These are phyloP conservation scores for Halcyon leucocephala DNA, from an alignment of 2,797 vertebrate genomes.

Conservation along the genomic window DNA sequence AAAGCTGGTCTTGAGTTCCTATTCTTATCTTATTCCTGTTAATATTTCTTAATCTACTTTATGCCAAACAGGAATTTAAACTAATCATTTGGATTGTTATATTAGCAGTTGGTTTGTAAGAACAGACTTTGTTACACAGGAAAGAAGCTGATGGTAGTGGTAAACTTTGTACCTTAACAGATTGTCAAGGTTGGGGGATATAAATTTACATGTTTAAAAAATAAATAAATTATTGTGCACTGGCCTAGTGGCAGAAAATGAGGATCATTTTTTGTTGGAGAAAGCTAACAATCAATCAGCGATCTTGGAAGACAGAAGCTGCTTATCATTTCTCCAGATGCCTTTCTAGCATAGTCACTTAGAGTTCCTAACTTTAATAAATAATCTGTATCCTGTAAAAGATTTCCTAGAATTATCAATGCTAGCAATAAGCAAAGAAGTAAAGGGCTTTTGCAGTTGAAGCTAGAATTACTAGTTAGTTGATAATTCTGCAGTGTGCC, in stretches of 20 bases:
- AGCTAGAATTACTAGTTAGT: background rate
- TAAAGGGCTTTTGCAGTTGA: background rate
- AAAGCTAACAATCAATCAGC: conserved; percentile 5
- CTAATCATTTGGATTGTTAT: background rate
- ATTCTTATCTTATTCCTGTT: background rate
- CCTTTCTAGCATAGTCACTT: background rate
- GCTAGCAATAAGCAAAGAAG: background rate
- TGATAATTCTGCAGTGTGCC: background rate
- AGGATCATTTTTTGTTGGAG: conserved; percentile 16
- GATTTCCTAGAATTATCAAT: background rate
- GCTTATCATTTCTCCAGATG: background rate
- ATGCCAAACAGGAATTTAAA: background rate
- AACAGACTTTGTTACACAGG: background rate
- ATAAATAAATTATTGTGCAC: background rate
- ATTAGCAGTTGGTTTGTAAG: background rate
- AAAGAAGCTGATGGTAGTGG: conserved; percentile 2
- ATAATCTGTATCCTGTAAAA: background rate
- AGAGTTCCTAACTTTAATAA: background rate
- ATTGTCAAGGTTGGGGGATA: background rate
- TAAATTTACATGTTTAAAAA: background rate
- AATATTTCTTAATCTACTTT: background rate
- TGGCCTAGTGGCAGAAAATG: conserved; percentile 4
- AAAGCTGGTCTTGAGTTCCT: background rate
- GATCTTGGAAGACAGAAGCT: background rate
- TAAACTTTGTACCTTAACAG: background rate